These are phyloP conservation scores for Meteorus sp. DNA, from an alignment of 1,140 invertebrate species.

Conservation along the genomic window DNA sequence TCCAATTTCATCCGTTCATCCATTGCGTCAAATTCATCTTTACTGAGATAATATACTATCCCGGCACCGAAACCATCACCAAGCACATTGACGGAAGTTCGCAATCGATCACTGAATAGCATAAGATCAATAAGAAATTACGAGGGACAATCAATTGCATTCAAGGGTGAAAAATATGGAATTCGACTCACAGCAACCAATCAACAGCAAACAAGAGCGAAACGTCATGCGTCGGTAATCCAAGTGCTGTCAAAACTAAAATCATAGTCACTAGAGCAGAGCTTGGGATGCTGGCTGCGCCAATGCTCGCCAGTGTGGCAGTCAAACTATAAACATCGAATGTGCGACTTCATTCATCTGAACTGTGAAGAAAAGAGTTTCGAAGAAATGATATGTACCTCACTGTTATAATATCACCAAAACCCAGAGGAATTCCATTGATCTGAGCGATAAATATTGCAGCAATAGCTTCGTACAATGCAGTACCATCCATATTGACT, in stretches of 20 bases:
- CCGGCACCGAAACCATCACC: slow-evolving; percentile 81
- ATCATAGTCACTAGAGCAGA: slow-evolving; percentile 77
- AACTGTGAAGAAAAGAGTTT: neutral
- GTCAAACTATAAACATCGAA: slow-evolving; percentile 59
- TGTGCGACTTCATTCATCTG: neutral
- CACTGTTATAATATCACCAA: slow-evolving; percentile 64
- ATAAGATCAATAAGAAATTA: neutral
- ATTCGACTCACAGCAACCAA: slow-evolving; percentile 71
- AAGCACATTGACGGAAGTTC: slow-evolving; percentile 80
- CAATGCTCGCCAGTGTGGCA: slow-evolving; percentile 75
- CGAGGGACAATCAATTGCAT: neutral
- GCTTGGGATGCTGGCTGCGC: slow-evolving; percentile 78
- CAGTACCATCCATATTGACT: slow-evolving; percentile 75
- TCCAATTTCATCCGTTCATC: slow-evolving; percentile 49
- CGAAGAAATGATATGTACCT: slow-evolving; percentile 54
- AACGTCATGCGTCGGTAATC: slow-evolving; percentile 71
- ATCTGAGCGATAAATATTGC: slow-evolving; percentile 75
- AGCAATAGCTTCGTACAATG: slow-evolving; percentile 71
- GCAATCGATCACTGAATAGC: slow-evolving; percentile 61
- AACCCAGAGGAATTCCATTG: slow-evolving; percentile 63
- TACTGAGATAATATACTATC: slow-evolving; percentile 75
- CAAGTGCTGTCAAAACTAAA: slow-evolving; percentile 74
- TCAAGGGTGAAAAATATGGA: neutral
- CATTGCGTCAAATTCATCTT: slow-evolving; percentile 65
- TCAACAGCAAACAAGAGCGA: slow-evolving; percentile 75